These are phyloP conservation scores for Diaperis boleti DNA, from an alignment of 2,888 invertebrate species.

Conservation along the genomic window DNA sequence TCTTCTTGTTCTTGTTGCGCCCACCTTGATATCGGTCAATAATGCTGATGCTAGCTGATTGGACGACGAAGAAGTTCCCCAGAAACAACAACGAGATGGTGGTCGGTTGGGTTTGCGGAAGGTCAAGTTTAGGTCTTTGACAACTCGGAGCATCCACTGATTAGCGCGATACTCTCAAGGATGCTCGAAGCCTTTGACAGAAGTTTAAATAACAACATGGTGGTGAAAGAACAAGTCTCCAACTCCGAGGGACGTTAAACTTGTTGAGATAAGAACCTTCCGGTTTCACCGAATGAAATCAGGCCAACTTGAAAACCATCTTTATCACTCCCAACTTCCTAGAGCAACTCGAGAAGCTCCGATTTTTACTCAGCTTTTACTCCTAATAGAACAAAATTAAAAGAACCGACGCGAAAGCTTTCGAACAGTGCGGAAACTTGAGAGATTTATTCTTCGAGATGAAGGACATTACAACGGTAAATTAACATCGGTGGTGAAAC, in stretches of 20 bases:
- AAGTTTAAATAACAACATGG: constrained; percentile 17
- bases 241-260: too few species aligned
- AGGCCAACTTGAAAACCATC: not conserved
- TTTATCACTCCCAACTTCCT: not conserved
- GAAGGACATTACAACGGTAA: constrained; percentile 50
- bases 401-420: constrained; percentile 50
- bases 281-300: too few species aligned
- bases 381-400: constrained; percentile 56
- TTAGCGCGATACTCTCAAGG: constrained; percentile 51
- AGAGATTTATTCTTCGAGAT: constrained; percentile 54
- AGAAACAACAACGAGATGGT: too few species aligned
- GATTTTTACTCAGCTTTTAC: constrained; percentile 40
- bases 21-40: constrained; percentile 22
- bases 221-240: too few species aligned
- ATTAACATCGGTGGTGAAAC: constrained; percentile 45
- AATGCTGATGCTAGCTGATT: constrained; percentile 51
- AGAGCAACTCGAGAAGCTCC: not conserved
- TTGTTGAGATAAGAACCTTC: too few species aligned
- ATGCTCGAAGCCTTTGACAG: constrained; percentile 43
- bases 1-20: not conserved
- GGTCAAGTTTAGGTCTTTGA: constrained; percentile 51
- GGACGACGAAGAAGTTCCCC: constrained; percentile 49
- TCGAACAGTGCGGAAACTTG: constrained; percentile 51
- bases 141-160: constrained; percentile 49
- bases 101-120: constrained; percentile 50